Evolutionary conservation across 2,888 invertebrate species (phyloP).

Genomic region (Tetramorium bicarinatum): DNA sequence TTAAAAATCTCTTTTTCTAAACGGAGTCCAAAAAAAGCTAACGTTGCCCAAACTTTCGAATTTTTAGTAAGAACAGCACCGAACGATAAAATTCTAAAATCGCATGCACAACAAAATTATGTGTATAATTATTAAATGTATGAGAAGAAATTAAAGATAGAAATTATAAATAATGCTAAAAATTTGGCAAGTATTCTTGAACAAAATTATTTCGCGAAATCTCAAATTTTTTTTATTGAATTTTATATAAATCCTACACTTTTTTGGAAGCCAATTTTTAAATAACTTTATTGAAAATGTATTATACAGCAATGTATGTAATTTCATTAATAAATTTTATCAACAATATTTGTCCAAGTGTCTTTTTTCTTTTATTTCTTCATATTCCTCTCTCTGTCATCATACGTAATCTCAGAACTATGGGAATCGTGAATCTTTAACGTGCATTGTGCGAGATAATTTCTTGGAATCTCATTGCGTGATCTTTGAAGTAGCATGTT

Average conservation of each 20-base stretch:
- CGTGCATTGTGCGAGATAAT: neutral
- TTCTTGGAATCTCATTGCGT: neutral
- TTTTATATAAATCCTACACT: neutral
- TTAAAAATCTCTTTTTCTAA: neutral
- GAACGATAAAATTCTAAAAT: neutral
- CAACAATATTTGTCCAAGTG: neutral
- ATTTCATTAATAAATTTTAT: neutral
- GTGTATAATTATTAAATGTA: neutral
- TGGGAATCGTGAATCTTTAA: neutral
- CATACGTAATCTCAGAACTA: neutral
- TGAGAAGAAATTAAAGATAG: neutral
- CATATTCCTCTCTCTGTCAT: neutral
- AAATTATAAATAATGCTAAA: neutral
- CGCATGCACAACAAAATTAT: neutral
- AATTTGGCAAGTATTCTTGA: slow-evolving; percentile 7
- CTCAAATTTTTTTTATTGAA: neutral
- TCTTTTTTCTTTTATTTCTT: neutral
- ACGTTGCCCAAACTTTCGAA: neutral
- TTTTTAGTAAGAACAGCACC: neutral
- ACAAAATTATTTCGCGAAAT: neutral
- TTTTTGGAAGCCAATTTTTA: neutral
- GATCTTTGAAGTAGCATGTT: neutral
- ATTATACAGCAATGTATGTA: neutral
- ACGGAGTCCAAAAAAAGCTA: neutral
- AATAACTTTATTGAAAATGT: slow-evolving; percentile 1